Conservation (phyloP, 2,888 invertebrate genomes). For the Ophraella communa region DNA sequence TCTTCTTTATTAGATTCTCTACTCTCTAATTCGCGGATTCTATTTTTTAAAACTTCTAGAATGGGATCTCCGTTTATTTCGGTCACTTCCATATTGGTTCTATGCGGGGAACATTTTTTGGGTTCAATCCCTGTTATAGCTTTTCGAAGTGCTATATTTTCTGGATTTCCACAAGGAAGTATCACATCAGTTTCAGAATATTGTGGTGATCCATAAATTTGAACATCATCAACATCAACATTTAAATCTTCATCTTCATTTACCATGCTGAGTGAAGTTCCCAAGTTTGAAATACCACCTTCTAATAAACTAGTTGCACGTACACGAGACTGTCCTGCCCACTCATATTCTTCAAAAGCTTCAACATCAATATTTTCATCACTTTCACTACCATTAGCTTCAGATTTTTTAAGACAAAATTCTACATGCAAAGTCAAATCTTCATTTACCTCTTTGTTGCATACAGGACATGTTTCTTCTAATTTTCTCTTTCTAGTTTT, state of each 20-base stretch:
- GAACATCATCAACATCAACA: constrained; percentile 89
- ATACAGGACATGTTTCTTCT: constrained; percentile 81
- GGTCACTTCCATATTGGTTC: constrained; percentile 25
- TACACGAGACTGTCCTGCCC: constrained; percentile 88
- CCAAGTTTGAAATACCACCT: constrained; percentile 68
- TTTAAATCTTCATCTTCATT: constrained; percentile 76
- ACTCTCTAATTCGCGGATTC: constrained; percentile 77
- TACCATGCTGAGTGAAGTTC: constrained; percentile 57
- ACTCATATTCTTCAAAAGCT: constrained; percentile 86
- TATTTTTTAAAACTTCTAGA: constrained; percentile 76
- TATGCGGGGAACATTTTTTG: constrained; percentile 36
- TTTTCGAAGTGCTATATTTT: constrained; percentile 64
- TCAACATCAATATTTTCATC: constrained; percentile 86
- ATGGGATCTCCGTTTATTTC: constrained; percentile 59
- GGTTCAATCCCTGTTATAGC: constrained; percentile 58
- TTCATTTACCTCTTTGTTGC: constrained; percentile 73
- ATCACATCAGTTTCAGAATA: constrained; percentile 80
- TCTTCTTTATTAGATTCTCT: constrained; percentile 64
- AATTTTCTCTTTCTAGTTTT: constrained; percentile 73
- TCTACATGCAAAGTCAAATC: constrained; percentile 77
- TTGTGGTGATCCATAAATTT: constrained; percentile 85
- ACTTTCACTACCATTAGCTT: constrained; percentile 61
- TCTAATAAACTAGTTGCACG: constrained; percentile 74
- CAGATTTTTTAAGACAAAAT: constrained; percentile 68
- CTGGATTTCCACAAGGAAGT: constrained; percentile 66